Base-by-base conservation (phyloP, 35 echinoderm and acorn worm genomes). In the Anneissia japonica region DNA sequence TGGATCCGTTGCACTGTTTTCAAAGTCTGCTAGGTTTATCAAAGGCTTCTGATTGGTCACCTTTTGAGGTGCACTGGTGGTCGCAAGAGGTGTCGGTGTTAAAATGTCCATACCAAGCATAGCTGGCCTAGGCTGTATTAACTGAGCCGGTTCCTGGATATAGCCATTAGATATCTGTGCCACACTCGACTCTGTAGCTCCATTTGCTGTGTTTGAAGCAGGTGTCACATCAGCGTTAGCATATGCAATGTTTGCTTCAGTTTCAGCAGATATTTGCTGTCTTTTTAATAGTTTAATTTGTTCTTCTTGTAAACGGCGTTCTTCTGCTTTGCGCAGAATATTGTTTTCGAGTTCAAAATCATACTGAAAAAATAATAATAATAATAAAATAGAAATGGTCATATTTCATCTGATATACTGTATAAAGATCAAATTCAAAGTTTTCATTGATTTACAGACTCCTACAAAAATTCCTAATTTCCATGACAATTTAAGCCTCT, bases 1-100 rank as follows among this genome's bases (percentile, higher is more conserved):
- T 7, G 92, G 96, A 80, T 99, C 96, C 5, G 84, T 91, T 2
- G 88, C 76, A 11, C 77, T 84, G 33, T 43, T 84, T 46, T 99
- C 96, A 89, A 99, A 99, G 39, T 94, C 96, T 35, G 89, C 86
- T 7, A 92, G 73, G 73, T 96, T 86, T 35, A 89, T 83, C 23
- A 82, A 80, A 17, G 81, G 46, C 11, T 82, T 40, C 26, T 46
- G 23, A 77, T 74, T 35, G 17, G 23, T 82, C 37, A 74, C 30
- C 32, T 82, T 30, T 75, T 30, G 0, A 30, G 46, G 7, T 39
- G 12, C 51, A 45, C n/a, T 38, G 31, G n/a, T 35, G 31, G 35
- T 75, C 31, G 4, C 51, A 32, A 72, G 74, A 74, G 87, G 87
- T 26, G 55, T 89, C 0, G 87, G 87, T 29, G 74, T 81, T 14